phyloP scores from a whole-genome alignment of 2,888 invertebrate genomes.

The Dioctria linearis region DNA sequence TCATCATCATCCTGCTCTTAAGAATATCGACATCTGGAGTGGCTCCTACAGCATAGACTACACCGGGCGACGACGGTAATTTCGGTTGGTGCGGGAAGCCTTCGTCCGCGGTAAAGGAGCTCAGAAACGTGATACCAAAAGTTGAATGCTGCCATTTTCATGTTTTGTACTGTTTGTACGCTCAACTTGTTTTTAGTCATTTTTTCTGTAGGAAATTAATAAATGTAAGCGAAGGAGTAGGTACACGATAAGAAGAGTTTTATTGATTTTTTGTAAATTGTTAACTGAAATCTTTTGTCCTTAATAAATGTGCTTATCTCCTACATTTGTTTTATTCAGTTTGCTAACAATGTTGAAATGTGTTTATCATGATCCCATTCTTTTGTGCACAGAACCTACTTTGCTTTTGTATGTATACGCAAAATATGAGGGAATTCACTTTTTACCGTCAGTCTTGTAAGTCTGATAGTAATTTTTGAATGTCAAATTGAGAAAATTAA shows the following conservation, averaged over 20 bases:
- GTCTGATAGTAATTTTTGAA: too few species aligned
- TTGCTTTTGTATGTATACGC: too few species aligned
- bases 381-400: too few species aligned
- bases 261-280: not conserved
- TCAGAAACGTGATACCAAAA: slow-evolving; percentile 32
- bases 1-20: slow-evolving; percentile 80
- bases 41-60: slow-evolving; percentile 87
- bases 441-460: too few species aligned
- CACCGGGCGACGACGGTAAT: slow-evolving; percentile 71
- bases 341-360: too few species aligned
- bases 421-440: too few species aligned
- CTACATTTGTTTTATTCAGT: too few species aligned
- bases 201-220: slow-evolving; percentile 5
- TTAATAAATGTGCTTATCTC: too few species aligned
- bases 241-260: not conserved
- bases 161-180: slow-evolving; percentile 4
- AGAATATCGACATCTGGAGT: slow-evolving; percentile 80
- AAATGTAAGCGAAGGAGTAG: slow-evolving; percentile 15
- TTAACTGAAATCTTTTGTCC: too few species aligned
- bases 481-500: too few species aligned
- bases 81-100: not conserved
- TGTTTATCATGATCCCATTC: too few species aligned
- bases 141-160: slow-evolving; percentile 36
- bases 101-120: not conserved
- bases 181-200: slow-evolving; percentile 32